Conservation (phyloP, 2,797 vertebrate genomes). For the Harpagifer antarcticus region DNA sequence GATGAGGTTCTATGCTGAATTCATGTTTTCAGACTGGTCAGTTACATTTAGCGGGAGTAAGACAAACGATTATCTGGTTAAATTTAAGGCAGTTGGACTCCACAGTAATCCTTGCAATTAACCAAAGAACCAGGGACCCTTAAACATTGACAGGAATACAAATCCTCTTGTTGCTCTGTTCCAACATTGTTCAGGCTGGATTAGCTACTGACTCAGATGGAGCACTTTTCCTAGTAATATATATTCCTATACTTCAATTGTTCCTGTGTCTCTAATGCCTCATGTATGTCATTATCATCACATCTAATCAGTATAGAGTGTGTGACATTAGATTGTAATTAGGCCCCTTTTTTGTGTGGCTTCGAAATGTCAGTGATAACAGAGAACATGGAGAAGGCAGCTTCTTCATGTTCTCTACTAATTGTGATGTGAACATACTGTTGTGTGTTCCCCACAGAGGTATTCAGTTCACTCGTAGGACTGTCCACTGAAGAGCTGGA, state of each 20-base stretch:
- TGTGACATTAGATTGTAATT: constrained; percentile 48
- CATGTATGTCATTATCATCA: constrained; percentile 28
- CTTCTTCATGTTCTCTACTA: too few species aligned
- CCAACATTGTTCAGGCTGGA: too few species aligned
- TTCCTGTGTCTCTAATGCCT: constrained; percentile 4
- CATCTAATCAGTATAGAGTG: constrained; percentile 40
- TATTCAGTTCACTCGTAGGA: constrained; percentile 12
- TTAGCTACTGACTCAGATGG: background rate
- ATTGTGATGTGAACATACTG: constrained; percentile 1
- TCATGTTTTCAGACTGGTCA: too few species aligned
- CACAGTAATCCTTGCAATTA: too few species aligned
- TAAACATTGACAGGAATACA: too few species aligned
- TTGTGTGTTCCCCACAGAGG: constrained; percentile 15
- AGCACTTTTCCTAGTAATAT: background rate
- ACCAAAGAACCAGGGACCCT: too few species aligned
- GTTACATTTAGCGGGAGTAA: too few species aligned
- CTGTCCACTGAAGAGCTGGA: constrained; percentile 27
- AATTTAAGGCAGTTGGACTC: too few species aligned
- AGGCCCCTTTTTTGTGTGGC: constrained; percentile 35
- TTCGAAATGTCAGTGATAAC: constrained; percentile 26
- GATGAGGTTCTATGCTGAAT: too few species aligned
- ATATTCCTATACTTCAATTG: background rate
- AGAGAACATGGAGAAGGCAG: constrained; percentile 8
- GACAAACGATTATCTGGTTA: too few species aligned
- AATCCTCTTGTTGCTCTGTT: too few species aligned